Evolutionary conservation across 2,797 vertebrate genomes (phyloP).

Genomic region (Heliangelus exortis): DNA sequence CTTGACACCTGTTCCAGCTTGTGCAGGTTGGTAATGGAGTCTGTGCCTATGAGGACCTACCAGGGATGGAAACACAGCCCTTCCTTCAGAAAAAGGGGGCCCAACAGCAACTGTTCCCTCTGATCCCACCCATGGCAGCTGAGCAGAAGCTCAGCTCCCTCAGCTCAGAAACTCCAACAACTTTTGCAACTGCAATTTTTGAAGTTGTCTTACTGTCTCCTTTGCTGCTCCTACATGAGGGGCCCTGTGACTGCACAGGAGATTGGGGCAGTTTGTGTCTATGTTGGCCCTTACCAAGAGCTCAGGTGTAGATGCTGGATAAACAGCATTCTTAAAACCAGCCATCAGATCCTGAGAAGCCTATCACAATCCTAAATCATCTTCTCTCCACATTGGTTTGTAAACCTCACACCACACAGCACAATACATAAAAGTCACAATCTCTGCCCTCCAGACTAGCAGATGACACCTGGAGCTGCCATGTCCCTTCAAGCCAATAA

Average conservation of each 20-base stretch:
- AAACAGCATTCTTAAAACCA: neutral
- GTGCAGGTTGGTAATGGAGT: slow-evolving; percentile 97
- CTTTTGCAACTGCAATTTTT: neutral
- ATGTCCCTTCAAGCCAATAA: neutral
- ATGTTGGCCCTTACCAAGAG: neutral
- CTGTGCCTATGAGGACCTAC: slow-evolving; percentile 93
- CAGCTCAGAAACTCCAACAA: neutral
- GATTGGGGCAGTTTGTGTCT: neutral
- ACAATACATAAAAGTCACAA: neutral
- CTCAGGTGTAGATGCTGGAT: neutral
- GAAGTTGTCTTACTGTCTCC: neutral
- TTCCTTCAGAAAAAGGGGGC: neutral
- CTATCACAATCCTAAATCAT: neutral
- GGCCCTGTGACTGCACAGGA: neutral
- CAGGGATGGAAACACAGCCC: neutral
- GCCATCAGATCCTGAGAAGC: neutral
- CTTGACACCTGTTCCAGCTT: slow-evolving; percentile 99
- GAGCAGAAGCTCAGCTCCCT: neutral
- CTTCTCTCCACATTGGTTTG: neutral
- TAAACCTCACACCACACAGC: neutral
- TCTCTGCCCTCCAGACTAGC: neutral
- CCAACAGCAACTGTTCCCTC: neutral
- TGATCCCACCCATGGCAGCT: neutral
- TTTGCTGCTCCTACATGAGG: neutral
- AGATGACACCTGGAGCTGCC: neutral